These are phyloP conservation scores for Catharus minimus DNA, from an alignment of 2,113 vertebrate genomes.

Conservation along the genomic window DNA sequence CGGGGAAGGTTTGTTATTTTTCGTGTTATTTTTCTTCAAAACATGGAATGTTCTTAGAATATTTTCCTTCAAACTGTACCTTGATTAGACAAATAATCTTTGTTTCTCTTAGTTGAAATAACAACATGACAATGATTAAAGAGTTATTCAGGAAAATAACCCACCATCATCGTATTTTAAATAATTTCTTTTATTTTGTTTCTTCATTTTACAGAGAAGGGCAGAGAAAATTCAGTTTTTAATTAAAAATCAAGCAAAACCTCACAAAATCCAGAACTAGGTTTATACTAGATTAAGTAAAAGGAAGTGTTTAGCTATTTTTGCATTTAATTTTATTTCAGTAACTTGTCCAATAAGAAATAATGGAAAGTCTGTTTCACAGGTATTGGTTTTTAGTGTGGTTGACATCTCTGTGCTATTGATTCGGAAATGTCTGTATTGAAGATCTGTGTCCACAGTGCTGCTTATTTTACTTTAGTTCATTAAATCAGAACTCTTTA, in stretches of 20 bases:
- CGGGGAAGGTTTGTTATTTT: background rate
- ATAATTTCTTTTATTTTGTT: too few species aligned
- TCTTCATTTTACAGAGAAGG: background rate
- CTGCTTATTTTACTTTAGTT: background rate
- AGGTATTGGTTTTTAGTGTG: background rate
- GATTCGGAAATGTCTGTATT: background rate
- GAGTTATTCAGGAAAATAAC: background rate
- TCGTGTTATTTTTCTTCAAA: background rate
- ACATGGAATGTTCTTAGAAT: background rate
- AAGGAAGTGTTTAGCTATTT: background rate
- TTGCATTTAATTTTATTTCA: background rate
- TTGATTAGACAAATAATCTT: background rate
- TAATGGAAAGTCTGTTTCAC: background rate
- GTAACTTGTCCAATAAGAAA: background rate
- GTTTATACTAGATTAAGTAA: background rate
- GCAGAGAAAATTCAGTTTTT: background rate
- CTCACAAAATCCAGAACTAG: background rate
- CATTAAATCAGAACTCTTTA: background rate
- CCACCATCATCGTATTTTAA: background rate
- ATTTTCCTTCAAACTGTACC: background rate
- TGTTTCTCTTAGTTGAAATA: background rate
- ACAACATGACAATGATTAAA: background rate
- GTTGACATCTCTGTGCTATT: accelerated
- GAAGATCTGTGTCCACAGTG: background rate
- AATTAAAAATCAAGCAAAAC: background rate